phyloP scores from a whole-genome alignment of 1,140 invertebrate genomes.

The Epicauta chinensis region DNA sequence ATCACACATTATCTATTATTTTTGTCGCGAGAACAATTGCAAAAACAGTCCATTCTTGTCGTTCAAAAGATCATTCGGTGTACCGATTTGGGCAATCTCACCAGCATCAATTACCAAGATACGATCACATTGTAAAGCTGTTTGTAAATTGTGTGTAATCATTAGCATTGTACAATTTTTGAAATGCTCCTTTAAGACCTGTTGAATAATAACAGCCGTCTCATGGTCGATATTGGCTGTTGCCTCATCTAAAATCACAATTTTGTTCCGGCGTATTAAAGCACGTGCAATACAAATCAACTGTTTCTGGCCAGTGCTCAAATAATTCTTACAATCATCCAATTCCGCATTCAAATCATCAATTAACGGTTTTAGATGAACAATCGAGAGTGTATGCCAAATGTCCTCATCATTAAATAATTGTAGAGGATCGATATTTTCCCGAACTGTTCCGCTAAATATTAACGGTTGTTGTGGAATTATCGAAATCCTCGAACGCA shows the following conservation, averaged over 20 bases:
- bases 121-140: slow-evolving; percentile 49
- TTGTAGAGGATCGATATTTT: slow-evolving; percentile 59
- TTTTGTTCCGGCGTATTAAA: slow-evolving; percentile 52
- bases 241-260: slow-evolving; percentile 53
- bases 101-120: slow-evolving; percentile 53
- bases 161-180: slow-evolving; percentile 51
- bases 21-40: too few species aligned
- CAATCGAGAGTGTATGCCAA: slow-evolving; percentile 19
- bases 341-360: slow-evolving; percentile 24
- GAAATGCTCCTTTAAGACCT: slow-evolving; percentile 46
- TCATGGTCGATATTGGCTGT: slow-evolving; percentile 49
- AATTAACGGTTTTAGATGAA: slow-evolving; percentile 17
- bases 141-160: slow-evolving; percentile 46
- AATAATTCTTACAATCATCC: slow-evolving; percentile 1
- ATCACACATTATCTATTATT: too few species aligned
- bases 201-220: slow-evolving; percentile 29
- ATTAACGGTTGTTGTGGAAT: slow-evolving; percentile 65
- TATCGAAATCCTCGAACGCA: slow-evolving; percentile 54
- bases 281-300: slow-evolving; percentile 64
- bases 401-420: slow-evolving; percentile 41
- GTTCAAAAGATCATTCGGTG: slow-evolving; percentile 54
- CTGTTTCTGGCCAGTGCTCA: slow-evolving; percentile 18
- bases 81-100: slow-evolving; percentile 48
- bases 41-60: slow-evolving; percentile 36
- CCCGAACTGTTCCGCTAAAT: slow-evolving; percentile 53